Conservation (phyloP, 2,797 vertebrate species). For the Pangasius larnaudii region DNA sequence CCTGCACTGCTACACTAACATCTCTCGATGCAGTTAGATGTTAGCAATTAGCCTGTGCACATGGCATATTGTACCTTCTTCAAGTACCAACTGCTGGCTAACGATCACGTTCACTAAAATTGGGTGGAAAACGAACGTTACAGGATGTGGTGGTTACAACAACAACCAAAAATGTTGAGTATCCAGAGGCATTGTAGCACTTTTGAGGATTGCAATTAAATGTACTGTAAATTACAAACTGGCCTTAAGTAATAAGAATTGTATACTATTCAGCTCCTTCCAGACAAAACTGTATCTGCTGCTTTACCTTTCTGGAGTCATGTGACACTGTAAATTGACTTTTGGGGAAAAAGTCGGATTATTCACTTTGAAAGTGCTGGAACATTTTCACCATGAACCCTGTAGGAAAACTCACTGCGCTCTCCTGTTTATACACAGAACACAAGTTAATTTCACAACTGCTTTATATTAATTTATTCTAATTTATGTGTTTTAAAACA, state of each 20-base stretch:
- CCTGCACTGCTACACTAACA: background rate
- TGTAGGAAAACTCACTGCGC: background rate
- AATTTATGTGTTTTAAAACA: constrained; percentile 28
- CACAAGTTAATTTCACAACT: background rate
- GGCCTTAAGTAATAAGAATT: background rate
- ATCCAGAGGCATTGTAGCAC: background rate
- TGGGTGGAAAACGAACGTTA: background rate
- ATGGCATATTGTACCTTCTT: background rate
- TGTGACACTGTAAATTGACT: background rate
- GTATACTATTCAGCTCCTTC: background rate
- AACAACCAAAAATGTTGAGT: background rate
- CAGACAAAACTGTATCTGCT: background rate
- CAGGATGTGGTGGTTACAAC: background rate
- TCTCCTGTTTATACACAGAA: background rate
- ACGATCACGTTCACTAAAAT: background rate
- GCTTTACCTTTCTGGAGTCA: background rate
- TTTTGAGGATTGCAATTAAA: background rate
- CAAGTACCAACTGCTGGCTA: background rate
- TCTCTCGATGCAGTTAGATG: background rate
- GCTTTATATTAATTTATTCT: constrained; percentile 6
- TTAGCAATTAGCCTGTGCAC: background rate
- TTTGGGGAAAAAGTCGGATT: background rate
- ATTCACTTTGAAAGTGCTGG: background rate
- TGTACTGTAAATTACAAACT: background rate
- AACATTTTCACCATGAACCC: background rate